A percentile compares a stretch with the other conserved stretches of the same genome.
Evolutionary conservation across 2,888 invertebrate genomes (phyloP).

Genomic region (Drosophila stalkeri): DNA sequence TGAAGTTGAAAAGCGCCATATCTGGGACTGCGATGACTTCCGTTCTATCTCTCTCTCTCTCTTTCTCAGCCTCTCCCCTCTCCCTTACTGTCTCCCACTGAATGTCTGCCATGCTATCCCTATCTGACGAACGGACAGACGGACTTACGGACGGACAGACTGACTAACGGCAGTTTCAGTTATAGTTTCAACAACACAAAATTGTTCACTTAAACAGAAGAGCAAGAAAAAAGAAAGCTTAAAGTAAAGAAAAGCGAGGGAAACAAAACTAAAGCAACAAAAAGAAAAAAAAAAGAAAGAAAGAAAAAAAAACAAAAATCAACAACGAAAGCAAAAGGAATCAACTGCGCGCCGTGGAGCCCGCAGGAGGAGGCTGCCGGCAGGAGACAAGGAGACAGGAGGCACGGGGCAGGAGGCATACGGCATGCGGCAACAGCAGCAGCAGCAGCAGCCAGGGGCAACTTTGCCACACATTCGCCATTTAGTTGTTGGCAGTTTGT

Average conservation of each 20-base stretch:
- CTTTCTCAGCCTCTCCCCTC: neutral
- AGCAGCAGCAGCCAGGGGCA: slow-evolving; percentile 38
- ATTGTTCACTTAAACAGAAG: slow-evolving; percentile 43
- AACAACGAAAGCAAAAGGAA: slow-evolving; percentile 56
- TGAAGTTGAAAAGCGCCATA: slow-evolving; percentile 46
- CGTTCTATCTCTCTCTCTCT: slow-evolving; percentile 28
- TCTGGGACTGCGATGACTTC: slow-evolving; percentile 48
- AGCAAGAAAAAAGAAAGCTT: slow-evolving; percentile 9
- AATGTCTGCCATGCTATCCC: neutral
- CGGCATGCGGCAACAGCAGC: neutral
- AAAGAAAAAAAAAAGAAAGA: too few relatives aligned
- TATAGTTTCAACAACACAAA: slow-evolving; percentile 71
- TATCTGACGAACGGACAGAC: slow-evolving; percentile 6
- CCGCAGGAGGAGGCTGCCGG: slow-evolving; percentile 11
- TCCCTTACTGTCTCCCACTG: neutral
- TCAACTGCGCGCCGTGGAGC: slow-evolving; percentile 29
- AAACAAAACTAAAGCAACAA: slow-evolving; percentile 12
- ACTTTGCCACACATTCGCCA: slow-evolving; percentile 62
- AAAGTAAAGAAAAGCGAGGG: slow-evolving; percentile 10
- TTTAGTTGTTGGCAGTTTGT: slow-evolving; percentile 59
- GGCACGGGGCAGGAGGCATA: slow-evolving; percentile 3
- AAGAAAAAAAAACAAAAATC: slow-evolving; percentile 4
- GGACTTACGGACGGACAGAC: neutral
- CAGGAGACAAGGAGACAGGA: neutral
- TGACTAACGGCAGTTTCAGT: slow-evolving; percentile 75